Conservation (phyloP, 2,888 invertebrate genomes). For the Tinea trinotella region DNA sequence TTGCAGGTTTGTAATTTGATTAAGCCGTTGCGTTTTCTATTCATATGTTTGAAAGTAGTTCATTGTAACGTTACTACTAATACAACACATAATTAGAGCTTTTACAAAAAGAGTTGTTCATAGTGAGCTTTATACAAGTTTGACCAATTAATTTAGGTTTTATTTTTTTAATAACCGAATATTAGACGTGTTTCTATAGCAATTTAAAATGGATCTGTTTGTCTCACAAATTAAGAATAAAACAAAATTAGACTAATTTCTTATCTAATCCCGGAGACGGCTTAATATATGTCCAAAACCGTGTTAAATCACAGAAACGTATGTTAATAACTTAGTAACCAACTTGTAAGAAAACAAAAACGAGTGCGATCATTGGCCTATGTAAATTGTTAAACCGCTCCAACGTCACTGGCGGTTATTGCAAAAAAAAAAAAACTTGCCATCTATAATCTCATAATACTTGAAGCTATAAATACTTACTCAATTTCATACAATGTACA, state of each 20-base stretch:
- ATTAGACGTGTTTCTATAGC: no score
- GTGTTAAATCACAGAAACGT: constrained; percentile 16
- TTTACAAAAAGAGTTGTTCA: not conserved
- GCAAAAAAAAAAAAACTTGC: not conserved
- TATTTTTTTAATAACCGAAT: no score
- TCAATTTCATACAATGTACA: constrained; percentile 23
- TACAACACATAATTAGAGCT: not conserved
- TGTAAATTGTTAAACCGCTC: constrained; percentile 13
- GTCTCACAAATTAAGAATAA: no score
- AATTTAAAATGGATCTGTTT: no score
- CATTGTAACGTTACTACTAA: not conserved
- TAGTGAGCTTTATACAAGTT: no score
- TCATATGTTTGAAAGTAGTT: not conserved
- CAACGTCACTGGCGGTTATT: constrained; percentile 1
- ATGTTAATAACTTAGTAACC: constrained; percentile 16
- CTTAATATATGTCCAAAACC: constrained; percentile 10
- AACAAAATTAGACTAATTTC: not conserved
- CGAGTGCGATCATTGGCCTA: constrained; percentile 15
- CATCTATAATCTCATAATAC: constrained; percentile 13
- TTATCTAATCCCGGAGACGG: not conserved
- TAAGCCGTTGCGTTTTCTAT: not conserved
- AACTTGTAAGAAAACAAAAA: constrained; percentile 12
- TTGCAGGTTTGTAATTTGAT: constrained; percentile 9
- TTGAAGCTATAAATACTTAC: not conserved
- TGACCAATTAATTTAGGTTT: no score